These are phyloP conservation scores for roundworm (Caenorhabditis elegans) DNA, from an alignment of 1,140 invertebrate species.

Conservation along the genomic window DNA sequence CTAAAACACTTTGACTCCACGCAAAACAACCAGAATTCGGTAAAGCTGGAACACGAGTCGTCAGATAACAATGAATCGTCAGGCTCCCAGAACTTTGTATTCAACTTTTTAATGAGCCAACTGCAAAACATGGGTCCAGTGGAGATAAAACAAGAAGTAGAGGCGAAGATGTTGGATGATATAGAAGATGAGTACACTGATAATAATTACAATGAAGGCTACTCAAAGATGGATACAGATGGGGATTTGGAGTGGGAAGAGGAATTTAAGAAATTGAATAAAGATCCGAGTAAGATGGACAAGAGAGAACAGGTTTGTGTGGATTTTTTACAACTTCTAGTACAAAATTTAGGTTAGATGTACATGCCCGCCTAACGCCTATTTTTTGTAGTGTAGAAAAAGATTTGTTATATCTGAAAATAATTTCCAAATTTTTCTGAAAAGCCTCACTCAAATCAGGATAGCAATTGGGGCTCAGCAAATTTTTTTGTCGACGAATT, in stretches of 20 bases:
- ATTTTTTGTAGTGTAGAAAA: too few relatives aligned
- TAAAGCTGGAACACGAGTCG: too few relatives aligned
- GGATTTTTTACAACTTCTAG: neutral
- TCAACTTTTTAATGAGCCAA: too few relatives aligned
- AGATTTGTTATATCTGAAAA: too few relatives aligned
- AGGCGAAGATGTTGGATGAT: neutral
- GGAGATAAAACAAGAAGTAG: neutral
- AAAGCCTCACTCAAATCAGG: too few relatives aligned
- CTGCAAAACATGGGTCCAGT: neutral
- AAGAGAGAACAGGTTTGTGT: neutral
- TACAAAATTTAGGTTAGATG: neutral
- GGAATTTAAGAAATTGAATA: neutral
- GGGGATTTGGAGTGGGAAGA: neutral
- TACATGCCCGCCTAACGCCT: neutral
- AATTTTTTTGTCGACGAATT: too few relatives aligned
- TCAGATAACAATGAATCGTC: too few relatives aligned
- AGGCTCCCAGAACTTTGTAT: too few relatives aligned
- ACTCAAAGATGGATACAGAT: neutral
- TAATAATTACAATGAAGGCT: neutral
- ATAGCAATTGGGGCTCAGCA: too few relatives aligned
- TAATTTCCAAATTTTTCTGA: too few relatives aligned
- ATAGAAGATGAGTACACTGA: neutral
- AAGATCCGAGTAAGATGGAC: neutral
- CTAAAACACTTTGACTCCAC: too few relatives aligned
- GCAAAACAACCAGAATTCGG: too few relatives aligned